Evolutionary conservation across 35 echinoderm and acorn worm genomes (phyloP).

Genomic region (Ophiothrix spiculata): DNA sequence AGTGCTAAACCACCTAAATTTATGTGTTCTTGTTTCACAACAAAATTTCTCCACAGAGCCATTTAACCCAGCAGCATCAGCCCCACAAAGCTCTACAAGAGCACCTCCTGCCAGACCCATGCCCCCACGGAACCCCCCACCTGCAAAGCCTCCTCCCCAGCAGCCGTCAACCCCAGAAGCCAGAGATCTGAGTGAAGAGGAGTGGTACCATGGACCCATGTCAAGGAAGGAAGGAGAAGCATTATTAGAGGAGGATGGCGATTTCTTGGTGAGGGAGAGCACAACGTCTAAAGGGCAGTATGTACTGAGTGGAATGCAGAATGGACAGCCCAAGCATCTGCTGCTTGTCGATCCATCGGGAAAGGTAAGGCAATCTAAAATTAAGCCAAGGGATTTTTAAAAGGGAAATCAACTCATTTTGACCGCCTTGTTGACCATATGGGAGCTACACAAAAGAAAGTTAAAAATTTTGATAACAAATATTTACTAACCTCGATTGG

Average conservation of each 20-base stretch:
- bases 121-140: neutral
- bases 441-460: too few relatives aligned
- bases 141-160: neutral
- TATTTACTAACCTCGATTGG: too few relatives aligned
- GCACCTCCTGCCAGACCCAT: conserved; percentile 5
- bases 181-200: conserved; percentile 60
- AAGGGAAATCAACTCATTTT: too few relatives aligned
- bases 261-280: conserved; percentile 95
- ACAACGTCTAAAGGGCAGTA: conserved; percentile 93
- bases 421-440: too few relatives aligned
- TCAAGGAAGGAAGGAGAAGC: conserved; percentile 80
- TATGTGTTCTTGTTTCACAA: too few relatives aligned
- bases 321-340: conserved; percentile 87
- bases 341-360: conserved; percentile 89
- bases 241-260: conserved; percentile 84
- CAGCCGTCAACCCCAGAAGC: neutral
- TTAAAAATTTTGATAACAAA: too few relatives aligned
- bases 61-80: conserved; percentile 63
- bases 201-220: conserved; percentile 98
- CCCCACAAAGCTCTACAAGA: neutral
- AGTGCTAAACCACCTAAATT: too few relatives aligned
- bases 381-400: neutral
- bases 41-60: conserved; percentile 47
- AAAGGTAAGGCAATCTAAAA: conserved; percentile 60
- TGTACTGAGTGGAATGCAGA: conserved; percentile 98